These are phyloP conservation scores for Oncorhynchus clarkii DNA, from an alignment of 2,113 vertebrate genomes.

Conservation along the genomic window DNA sequence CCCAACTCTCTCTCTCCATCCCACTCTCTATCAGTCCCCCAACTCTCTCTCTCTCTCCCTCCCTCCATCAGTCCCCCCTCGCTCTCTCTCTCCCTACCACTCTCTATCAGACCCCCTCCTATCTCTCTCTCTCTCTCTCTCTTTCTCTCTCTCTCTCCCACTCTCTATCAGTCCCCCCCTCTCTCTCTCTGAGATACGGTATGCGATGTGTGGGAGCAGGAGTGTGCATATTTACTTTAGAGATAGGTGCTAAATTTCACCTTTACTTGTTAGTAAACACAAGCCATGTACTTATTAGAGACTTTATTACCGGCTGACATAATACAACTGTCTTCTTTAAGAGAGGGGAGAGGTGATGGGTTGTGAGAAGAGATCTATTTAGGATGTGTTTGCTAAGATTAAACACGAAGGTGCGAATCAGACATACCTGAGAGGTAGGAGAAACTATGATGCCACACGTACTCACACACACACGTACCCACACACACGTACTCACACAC, in stretches of 20 bases:
- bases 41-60: too few species aligned
- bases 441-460: too few species aligned
- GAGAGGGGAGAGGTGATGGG: neutral
- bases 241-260: conserved; percentile 65
- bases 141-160: too few species aligned
- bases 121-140: too few species aligned
- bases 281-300: conserved; percentile 40
- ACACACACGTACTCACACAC: too few species aligned
- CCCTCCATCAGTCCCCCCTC: too few species aligned
- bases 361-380: conserved; percentile 17
- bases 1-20: too few species aligned
- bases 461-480: too few species aligned
- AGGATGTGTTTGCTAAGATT: conserved; percentile 8
- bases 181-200: conserved; percentile 18
- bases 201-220: conserved; percentile 53
- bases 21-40: too few species aligned
- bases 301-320: conserved; percentile 32
- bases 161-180: too few species aligned
- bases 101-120: too few species aligned
- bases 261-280: conserved; percentile 61
- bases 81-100: too few species aligned
- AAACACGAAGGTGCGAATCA: conserved; percentile 11
- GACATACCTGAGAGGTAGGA: neutral
- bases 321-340: neutral
- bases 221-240: conserved; percentile 62